Base-by-base conservation (phyloP, 1,140 invertebrate genomes). In the Pogonognathellus flavescens region DNA sequence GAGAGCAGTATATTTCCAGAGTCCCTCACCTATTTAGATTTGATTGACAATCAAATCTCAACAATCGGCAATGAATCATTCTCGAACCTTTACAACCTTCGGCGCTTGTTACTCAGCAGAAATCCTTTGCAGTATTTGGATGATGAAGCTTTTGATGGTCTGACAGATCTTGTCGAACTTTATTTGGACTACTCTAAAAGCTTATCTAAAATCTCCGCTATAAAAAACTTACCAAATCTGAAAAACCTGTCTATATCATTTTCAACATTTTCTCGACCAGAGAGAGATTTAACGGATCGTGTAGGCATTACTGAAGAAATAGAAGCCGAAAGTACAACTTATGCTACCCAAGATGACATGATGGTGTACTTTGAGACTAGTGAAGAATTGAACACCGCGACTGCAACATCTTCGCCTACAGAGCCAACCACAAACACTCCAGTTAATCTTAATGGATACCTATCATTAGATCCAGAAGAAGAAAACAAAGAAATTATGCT, bases 231-330 rank as follows among this genome's bases (percentile, higher is more conserved):
- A 8, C 85, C 85, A 11, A 66, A 66, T 50, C 70, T 88, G 50
- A 76, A 59, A 52, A 86, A 86, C 50, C 22, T 88, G 14, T 86
- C 85, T 8, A 88, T 88, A 16, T 86, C 85, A 16, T 83, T 82
- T 80, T 62, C 41, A 9, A 53, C 81, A 1, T 86, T 86, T 55
- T 70, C 80, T 41, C 62, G 80, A 50, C 25, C 41, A n/a, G 70
- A 76, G 20, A 81, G 72, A 52, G 60, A 85, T 9, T 8, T 66
- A 16, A 14, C 70, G 5, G 41, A 76, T 50, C 22, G 5, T 50
- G 6, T 49, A n/a, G 70, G 41, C 16, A n/a, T 50, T 50, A 76
- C 70, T 8, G 70, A 76, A 9, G 70, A 76, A 31, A 41, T 31
- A n/a, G 25, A n/a, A n/a, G 49, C 41, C 10, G 13, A 8, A 41